These are phyloP conservation scores for Chironomus tepperi DNA, from an alignment of 1,140 invertebrate genomes.

Conservation along the genomic window DNA sequence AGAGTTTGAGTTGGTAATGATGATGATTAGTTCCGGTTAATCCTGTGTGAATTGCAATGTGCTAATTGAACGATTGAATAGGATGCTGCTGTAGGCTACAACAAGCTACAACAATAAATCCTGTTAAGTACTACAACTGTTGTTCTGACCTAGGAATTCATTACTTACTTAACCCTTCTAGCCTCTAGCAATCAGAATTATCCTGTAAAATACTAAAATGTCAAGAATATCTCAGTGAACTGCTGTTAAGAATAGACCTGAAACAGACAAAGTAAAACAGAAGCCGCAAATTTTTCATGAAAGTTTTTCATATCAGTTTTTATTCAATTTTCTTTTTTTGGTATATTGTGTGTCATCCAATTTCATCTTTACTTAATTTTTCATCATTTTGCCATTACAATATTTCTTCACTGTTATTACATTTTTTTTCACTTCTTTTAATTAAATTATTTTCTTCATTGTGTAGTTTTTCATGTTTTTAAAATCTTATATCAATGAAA, in stretches of 20 bases:
- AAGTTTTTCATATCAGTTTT: slow-evolving; percentile 11
- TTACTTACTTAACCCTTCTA: no score
- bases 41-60: no score
- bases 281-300: neutral
- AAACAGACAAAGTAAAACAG: neutral
- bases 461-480: slow-evolving; percentile 7
- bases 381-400: neutral
- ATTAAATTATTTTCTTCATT: neutral
- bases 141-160: no score
- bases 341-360: slow-evolving; percentile 12
- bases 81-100: no score
- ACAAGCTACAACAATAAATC: no score
- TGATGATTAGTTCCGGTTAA: no score
- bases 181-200: no score
- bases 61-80: no score
- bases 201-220: no score
- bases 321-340: neutral
- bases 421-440: neutral
- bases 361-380: neutral
- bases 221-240: no score
- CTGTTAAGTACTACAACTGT: no score
- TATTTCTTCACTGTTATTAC: slow-evolving; percentile 4
- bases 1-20: no score
- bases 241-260: neutral
- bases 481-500: neutral